Base-by-base conservation (phyloP, 2,113 vertebrate genomes). In the Apodemus speciosus region DNA sequence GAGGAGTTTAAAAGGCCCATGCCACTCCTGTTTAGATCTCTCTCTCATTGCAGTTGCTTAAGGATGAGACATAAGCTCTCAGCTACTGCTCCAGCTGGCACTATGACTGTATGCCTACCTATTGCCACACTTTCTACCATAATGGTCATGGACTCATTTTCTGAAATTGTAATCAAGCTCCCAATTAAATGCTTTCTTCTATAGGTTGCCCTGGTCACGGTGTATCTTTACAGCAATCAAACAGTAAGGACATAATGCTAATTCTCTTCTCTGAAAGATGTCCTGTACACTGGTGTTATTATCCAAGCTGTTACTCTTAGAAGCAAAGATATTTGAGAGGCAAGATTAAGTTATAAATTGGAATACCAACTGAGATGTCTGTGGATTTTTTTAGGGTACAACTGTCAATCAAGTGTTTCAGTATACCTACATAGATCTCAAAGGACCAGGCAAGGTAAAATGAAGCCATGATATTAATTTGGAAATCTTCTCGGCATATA, bases 321-420 rank as follows among this genome's bases (percentile, higher is more conserved):
- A 30, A 91, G 43, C 35, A 80, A 87, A 94, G 27, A 71, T 10
- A 64, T 85, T 49, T 92, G 56, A 84, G 49, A 92, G 11, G 43
- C 11, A 88, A 90, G 18, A 25, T 71, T 72, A 46, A 92, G 18
- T 75, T 84, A 30, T 62, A 96, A 53, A 35, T 88, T 79, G 6
- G 6, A 93, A 91, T 53, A 46, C 10, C 18, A 18, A 56, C 56
- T 72, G 38, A 96, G 35, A 77, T 89, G 20, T 18, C 43, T 71
- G 21, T 53, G 69, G 16, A 32, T 69, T 3, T 62, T 46, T 46
- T 56, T 73, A 16, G 43, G 9, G 56, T 91, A 8, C 38, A 95
- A 87, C 83, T 32, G n/a, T 38, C 49, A 16, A 85, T 60, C 20
- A 76, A 73, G 13, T 43, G 80, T 66, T 51, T 91, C 9, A 32